phyloP scores from a whole-genome alignment of 2,113 vertebrate genomes.

The Mesitornis unicolor region DNA sequence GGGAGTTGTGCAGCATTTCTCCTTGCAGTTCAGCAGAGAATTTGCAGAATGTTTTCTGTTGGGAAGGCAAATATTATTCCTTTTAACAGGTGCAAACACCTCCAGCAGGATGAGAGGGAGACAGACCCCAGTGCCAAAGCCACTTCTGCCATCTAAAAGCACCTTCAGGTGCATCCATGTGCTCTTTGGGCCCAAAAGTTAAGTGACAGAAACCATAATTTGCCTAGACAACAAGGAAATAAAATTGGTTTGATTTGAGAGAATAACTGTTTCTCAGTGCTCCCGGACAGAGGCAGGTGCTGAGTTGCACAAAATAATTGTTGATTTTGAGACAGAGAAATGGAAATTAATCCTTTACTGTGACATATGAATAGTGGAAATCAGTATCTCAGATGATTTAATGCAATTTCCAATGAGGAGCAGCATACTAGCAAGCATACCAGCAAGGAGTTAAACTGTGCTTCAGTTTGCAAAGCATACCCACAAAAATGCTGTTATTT shows the following conservation, averaged over 20 bases:
- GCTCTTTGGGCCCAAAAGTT: not conserved
- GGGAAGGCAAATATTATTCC: not conserved
- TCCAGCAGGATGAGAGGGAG: not conserved
- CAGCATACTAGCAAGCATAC: not conserved
- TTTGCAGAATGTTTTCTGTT: not conserved
- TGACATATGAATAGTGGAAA: not conserved
- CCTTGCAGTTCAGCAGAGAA: not conserved
- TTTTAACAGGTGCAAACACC: not conserved
- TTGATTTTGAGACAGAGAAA: not conserved
- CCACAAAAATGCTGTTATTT: not conserved
- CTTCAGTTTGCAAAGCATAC: not conserved
- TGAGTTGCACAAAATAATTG: not conserved
- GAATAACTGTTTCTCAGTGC: not conserved
- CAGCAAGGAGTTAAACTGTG: not conserved
- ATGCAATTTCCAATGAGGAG: not conserved
- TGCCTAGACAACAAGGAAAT: not conserved
- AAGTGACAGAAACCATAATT: not conserved
- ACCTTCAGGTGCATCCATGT: not conserved
- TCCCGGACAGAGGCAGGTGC: not conserved
- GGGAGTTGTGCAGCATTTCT: not conserved
- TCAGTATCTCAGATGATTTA: not conserved
- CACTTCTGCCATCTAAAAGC: not conserved
- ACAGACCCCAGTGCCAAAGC: not conserved
- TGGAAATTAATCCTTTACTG: not conserved
- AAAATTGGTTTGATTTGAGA: not conserved